Evolutionary conservation across 2,113 vertebrate species (phyloP).

Genomic region (Falcunculus frontatus): DNA sequence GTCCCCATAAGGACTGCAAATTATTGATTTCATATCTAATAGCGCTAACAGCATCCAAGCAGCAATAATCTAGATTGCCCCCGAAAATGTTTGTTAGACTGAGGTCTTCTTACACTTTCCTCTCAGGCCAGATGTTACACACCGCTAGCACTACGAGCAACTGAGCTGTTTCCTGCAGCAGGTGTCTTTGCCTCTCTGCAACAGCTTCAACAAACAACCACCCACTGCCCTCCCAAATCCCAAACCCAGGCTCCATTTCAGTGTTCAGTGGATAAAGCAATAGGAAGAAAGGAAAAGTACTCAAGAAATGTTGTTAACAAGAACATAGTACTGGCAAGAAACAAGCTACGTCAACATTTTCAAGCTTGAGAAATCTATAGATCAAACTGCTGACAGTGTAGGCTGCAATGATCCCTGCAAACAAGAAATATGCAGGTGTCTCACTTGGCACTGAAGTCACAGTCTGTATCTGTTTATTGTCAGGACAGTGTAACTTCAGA

Average conservation of each 20-base stretch:
- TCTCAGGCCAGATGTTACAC: neutral
- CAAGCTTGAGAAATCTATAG: neutral
- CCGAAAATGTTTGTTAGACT: neutral
- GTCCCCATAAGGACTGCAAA: neutral
- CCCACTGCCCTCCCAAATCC: neutral
- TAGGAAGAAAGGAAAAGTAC: neutral
- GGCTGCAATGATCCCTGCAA: neutral
- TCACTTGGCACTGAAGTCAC: neutral
- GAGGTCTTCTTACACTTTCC: neutral
- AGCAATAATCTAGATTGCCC: neutral
- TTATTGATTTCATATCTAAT: neutral
- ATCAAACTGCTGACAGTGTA: neutral
- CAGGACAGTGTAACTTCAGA: neutral
- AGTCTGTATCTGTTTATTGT: neutral
- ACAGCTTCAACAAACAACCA: neutral
- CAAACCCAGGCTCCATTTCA: neutral
- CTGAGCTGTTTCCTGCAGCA: neutral
- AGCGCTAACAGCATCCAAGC: neutral
- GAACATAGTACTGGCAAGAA: neutral
- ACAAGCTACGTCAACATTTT: neutral
- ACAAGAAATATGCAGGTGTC: neutral
- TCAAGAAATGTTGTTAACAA: neutral
- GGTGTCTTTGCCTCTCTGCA: neutral
- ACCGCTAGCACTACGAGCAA: fast-evolving
- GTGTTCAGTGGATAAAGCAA: neutral